Percentiles rank a stretch among this genome's conserved stretches.
Conservation (phyloP, 1,140 invertebrate genomes). For the Gonioctena quinquepunctata region DNA sequence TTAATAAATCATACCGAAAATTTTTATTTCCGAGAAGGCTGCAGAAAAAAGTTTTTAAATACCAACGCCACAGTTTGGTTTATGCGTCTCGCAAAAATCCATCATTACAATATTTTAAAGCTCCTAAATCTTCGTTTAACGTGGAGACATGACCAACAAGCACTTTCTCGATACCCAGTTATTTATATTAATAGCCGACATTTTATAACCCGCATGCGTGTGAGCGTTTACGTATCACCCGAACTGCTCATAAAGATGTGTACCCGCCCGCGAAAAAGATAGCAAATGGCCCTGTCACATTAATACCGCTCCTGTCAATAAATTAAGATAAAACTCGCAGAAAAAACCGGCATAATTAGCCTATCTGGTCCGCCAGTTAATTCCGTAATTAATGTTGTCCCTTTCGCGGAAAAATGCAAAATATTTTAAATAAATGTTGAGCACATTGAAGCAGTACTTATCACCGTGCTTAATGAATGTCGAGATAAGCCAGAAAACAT, state of each 20-base stretch:
- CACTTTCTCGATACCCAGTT: not conserved
- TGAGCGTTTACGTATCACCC: constrained; percentile 1
- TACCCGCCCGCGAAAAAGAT: constrained; percentile 5
- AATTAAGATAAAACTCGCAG: not conserved
- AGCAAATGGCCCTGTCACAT: not conserved
- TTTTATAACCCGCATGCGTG: not conserved
- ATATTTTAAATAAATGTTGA: constrained; percentile 16
- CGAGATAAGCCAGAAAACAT: constrained; percentile 9
- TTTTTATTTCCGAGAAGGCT: too few species aligned
- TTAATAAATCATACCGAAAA: too few species aligned
- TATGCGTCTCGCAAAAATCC: too few species aligned
- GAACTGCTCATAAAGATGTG: constrained; percentile 8
- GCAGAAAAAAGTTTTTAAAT: too few species aligned
- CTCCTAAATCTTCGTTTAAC: not conserved
- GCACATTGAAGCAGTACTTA: constrained; percentile 5
- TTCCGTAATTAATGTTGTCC: constrained; percentile 13
- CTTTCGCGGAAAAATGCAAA: not conserved
- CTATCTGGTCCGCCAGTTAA: constrained; percentile 5
- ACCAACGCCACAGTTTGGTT: too few species aligned
- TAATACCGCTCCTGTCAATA: not conserved
- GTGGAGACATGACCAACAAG: not conserved
- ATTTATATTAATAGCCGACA: not conserved
- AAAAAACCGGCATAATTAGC: constrained; percentile 9
- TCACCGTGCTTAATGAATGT: constrained; percentile 13
- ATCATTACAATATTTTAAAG: too few species aligned